phyloP scores from a whole-genome alignment of 2,113 vertebrate genomes.

The Sardina pilchardus region DNA sequence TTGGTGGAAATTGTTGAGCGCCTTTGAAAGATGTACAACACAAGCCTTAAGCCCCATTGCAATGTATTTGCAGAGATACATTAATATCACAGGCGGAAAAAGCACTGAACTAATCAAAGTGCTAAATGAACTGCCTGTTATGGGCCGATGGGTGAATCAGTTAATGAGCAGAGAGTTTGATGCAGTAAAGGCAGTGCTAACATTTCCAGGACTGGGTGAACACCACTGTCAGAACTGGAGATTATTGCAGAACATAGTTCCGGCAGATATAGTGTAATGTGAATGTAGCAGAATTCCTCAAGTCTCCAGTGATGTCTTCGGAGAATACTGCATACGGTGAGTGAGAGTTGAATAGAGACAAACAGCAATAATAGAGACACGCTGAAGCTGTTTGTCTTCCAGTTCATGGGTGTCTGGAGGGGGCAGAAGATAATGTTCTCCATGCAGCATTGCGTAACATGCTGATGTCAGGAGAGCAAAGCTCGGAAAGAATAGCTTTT shows the following conservation, averaged over 20 bases:
- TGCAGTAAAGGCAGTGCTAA: background rate
- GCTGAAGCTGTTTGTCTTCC: background rate
- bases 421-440: background rate
- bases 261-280: background rate
- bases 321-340: background rate
- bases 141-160: background rate
- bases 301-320: background rate
- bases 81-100: background rate
- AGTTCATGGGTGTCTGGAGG: background rate
- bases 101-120: background rate
- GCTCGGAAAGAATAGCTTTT: background rate
- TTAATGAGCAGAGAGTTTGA: background rate
- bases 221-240: background rate
- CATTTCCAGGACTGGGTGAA: background rate
- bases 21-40: background rate
- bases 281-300: background rate
- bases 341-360: background rate
- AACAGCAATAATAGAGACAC: background rate
- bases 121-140: background rate
- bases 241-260: background rate
- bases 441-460: background rate
- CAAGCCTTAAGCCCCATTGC: background rate
- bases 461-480: constrained; percentile 3
- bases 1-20: background rate
- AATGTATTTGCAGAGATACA: background rate